Conservation (phyloP, 2,888 invertebrate species). For the Drosophila neutralis region DNA sequence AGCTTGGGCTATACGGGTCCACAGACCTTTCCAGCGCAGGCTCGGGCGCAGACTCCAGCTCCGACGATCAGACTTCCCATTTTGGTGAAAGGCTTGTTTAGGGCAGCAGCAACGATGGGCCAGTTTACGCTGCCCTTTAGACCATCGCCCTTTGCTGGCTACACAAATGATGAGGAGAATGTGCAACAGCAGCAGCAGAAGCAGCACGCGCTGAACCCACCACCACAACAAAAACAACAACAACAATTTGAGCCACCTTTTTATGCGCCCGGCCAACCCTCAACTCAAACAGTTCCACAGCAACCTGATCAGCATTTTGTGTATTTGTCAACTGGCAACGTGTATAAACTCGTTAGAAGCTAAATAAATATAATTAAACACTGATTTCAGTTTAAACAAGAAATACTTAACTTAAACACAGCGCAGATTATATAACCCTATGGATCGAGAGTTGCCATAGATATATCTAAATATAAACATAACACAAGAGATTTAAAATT, state of each 20-base stretch:
- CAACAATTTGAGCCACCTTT: slow-evolving; percentile 34
- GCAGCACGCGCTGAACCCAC: background rate
- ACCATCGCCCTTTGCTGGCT: slow-evolving; percentile 74
- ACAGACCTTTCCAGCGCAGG: slow-evolving; percentile 49
- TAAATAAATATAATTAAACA: slow-evolving; percentile 8
- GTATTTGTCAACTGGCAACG: slow-evolving; percentile 59
- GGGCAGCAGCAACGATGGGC: slow-evolving; percentile 14
- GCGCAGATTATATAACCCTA: background rate
- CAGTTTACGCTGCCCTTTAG: slow-evolving; percentile 66
- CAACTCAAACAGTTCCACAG: slow-evolving; percentile 1
- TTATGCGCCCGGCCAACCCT: slow-evolving; percentile 44
- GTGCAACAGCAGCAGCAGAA: slow-evolving; percentile 2
- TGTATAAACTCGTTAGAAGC: slow-evolving; percentile 59
- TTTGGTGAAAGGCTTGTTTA: slow-evolving; percentile 39
- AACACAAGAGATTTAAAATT: background rate
- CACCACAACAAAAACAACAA: background rate
- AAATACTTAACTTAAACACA: background rate
- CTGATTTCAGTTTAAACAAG: background rate
- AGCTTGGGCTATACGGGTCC: slow-evolving; percentile 65
- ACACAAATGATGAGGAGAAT: slow-evolving; percentile 47
- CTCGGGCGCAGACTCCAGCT: background rate
- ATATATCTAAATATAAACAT: background rate
- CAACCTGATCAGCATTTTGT: slow-evolving; percentile 22
- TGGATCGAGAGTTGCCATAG: background rate
- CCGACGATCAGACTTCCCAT: slow-evolving; percentile 18